Percentiles rank a stretch among this genome's conserved stretches.
These are phyloP conservation scores for Marmota monax DNA, from an alignment of 2,113 vertebrate species.

Conservation along the genomic window DNA sequence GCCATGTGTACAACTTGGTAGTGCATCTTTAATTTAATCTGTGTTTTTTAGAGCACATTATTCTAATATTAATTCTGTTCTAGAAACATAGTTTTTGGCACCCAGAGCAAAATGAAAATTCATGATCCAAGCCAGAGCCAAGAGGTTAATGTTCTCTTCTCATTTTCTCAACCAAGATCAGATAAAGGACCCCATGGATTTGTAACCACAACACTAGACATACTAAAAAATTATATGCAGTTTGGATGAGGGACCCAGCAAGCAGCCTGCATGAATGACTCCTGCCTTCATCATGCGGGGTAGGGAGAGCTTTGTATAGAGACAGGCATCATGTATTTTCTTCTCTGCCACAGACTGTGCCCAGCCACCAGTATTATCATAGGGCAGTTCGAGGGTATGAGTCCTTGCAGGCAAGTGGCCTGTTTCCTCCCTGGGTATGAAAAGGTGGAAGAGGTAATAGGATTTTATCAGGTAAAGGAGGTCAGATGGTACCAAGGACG, in stretches of 20 bases:
- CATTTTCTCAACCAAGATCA: neutral
- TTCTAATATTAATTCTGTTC: neutral
- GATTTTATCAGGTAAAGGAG: neutral
- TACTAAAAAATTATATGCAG: neutral
- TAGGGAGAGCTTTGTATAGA: neutral
- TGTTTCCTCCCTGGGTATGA: neutral
- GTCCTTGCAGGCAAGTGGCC: neutral
- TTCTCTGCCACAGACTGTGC: accelerated
- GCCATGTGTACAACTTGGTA: neutral
- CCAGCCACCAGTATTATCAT: accelerated
- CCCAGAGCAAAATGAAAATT: neutral
- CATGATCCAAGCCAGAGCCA: neutral
- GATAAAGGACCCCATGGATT: neutral
- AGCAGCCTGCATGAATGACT: neutral
- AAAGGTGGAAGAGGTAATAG: neutral
- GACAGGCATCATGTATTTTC: neutral
- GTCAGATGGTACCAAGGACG: neutral
- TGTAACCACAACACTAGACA: neutral
- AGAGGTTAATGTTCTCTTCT: neutral
- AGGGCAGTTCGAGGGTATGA: neutral
- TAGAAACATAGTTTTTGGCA: neutral
- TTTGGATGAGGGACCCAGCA: neutral
- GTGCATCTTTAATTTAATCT: neutral
- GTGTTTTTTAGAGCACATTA: neutral
- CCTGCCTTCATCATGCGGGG: accelerated